Percentiles rank a stretch among this genome's conserved stretches.
Evolutionary conservation across 1,140 invertebrate species (phyloP).

Genomic region (Lepidurus arcticus): DNA sequence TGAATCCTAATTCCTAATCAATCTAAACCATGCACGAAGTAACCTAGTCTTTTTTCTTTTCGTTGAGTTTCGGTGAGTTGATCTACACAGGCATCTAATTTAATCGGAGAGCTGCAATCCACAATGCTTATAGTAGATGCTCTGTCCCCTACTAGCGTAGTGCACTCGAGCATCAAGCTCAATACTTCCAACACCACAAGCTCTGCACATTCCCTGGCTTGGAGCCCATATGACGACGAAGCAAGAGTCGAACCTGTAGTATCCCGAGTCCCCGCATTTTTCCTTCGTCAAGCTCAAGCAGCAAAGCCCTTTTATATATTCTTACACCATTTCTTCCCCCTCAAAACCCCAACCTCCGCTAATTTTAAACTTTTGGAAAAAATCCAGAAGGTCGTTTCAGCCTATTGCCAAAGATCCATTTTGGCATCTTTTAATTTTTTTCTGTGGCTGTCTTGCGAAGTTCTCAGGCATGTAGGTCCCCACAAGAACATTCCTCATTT

Average conservation of each 20-base stretch:
- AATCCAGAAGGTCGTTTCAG: conserved; percentile 17
- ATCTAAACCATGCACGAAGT: too few relatives aligned
- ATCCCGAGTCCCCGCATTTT: conserved; percentile 9
- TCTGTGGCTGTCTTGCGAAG: too few relatives aligned
- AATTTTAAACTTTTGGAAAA: conserved; percentile 20
- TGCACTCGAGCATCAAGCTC: conserved; percentile 9
- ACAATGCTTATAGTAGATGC: not conserved
- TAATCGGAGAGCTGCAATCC: not conserved
- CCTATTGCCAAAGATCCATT: conserved; percentile 2
- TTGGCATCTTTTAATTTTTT: not conserved
- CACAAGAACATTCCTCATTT: too few relatives aligned
- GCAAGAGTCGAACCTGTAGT: not conserved
- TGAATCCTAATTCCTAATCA: too few relatives aligned
- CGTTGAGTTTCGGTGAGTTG: not conserved
- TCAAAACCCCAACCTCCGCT: not conserved
- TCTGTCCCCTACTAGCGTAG: not conserved
- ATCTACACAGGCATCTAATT: not conserved
- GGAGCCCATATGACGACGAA: conserved; percentile 16
- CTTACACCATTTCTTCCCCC: not conserved
- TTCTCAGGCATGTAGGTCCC: too few relatives aligned
- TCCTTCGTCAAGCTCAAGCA: not conserved
- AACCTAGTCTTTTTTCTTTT: too few relatives aligned
- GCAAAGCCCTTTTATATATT: not conserved
- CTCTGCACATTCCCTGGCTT: conserved; percentile 20
- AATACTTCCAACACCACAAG: not conserved